Evolutionary conservation across 1,140 invertebrate genomes (phyloP).

Genomic region (Planococcus citri): DNA sequence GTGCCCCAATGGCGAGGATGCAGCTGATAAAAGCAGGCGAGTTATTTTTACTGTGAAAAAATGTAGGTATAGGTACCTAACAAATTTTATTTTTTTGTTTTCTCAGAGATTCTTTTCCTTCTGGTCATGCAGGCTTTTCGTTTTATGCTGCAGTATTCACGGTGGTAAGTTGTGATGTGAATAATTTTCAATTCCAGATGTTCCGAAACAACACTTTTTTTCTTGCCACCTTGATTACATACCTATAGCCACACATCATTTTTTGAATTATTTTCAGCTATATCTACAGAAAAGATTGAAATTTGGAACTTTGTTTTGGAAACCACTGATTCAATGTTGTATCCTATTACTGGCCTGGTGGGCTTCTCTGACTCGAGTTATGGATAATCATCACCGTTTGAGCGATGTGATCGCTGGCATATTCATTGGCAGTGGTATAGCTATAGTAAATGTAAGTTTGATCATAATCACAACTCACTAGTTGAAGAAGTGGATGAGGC

Average conservation of each 20-base stretch:
- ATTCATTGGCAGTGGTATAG: slow-evolving; percentile 45
- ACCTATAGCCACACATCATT: too few relatives aligned
- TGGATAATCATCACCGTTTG: slow-evolving; percentile 96
- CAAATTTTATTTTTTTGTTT: slow-evolving; percentile 22
- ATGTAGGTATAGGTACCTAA: slow-evolving; percentile 13
- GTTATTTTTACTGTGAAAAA: slow-evolving; percentile 19
- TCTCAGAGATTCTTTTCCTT: slow-evolving; percentile 61
- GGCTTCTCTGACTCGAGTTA: slow-evolving; percentile 72
- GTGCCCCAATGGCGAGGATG: slow-evolving; percentile 38
- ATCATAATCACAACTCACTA: too few relatives aligned
- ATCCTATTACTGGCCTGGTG: slow-evolving; percentile 62
- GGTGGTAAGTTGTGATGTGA: too few relatives aligned
- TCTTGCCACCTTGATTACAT: too few relatives aligned
- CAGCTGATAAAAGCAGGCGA: not conserved
- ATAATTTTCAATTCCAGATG: too few relatives aligned
- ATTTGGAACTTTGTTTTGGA: slow-evolving; percentile 59
- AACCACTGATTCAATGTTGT: slow-evolving; percentile 59
- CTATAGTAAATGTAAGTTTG: slow-evolving; percentile 42
- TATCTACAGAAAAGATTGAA: slow-evolving; percentile 68
- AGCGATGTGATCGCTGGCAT: slow-evolving; percentile 62
- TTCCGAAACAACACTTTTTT: too few relatives aligned
- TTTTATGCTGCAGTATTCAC: slow-evolving; percentile 69
- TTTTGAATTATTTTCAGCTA: too few relatives aligned
- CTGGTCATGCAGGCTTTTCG: slow-evolving; percentile 67
- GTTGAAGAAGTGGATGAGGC: too few relatives aligned